phyloP scores from a whole-genome alignment of 2,113 vertebrate species.

The Pteruthius melanotis region DNA sequence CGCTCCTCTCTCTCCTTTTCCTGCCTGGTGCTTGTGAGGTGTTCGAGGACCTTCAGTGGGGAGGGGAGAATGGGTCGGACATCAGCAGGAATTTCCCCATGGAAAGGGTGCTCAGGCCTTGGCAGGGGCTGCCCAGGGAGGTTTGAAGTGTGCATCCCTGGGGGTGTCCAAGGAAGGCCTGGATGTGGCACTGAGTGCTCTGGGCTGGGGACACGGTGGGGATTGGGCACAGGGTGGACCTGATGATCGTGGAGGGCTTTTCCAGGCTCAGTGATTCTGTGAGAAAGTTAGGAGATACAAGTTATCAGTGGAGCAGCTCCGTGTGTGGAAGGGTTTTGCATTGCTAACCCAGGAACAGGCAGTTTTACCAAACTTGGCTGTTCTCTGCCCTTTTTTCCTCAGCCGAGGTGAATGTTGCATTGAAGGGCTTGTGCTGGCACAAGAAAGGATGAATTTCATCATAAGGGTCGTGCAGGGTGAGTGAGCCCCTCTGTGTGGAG shows the following conservation, averaged over 20 bases:
- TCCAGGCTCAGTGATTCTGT: not conserved
- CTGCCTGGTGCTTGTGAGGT: not conserved
- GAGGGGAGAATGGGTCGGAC: not conserved
- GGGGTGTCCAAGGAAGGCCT: not conserved
- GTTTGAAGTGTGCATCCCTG: not conserved
- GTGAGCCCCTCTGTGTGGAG: not conserved
- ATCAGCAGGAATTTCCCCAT: not conserved
- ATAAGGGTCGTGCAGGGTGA: not conserved
- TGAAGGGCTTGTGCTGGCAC: not conserved
- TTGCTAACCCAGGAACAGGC: not conserved
- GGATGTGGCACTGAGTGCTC: not conserved
- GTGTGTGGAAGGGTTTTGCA: not conserved
- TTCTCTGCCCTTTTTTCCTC: not conserved
- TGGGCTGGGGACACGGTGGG: not conserved
- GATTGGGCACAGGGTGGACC: not conserved
- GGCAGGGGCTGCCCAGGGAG: not conserved
- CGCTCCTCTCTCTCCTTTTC: not conserved
- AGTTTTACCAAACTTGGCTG: not conserved
- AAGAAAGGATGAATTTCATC: not conserved
- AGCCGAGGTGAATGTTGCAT: rapidly evolving
- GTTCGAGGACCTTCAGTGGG: not conserved
- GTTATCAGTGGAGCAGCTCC: not conserved
- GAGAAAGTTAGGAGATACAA: not conserved
- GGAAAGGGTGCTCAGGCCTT: too few species aligned
- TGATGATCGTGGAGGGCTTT: not conserved